Evolutionary conservation across 2,797 vertebrate species (phyloP), one percentile per base, ranked within the genome.

Genomic region (Sebastes nivosus): DNA sequence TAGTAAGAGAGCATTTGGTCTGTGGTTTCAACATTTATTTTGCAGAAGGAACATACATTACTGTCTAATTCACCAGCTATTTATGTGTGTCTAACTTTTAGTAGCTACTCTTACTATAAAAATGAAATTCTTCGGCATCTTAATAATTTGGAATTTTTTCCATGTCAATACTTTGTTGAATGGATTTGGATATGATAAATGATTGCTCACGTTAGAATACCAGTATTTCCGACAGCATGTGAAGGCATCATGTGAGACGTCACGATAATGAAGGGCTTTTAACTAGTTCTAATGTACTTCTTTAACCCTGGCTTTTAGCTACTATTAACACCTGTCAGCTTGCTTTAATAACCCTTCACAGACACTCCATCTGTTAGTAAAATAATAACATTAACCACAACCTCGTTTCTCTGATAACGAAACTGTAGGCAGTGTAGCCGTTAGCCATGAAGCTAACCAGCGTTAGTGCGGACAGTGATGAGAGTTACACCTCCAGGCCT

Each of bases 221-320:
- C 18, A 6, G 29, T 0, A 68, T 84, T 52, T 86, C 82, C 73
- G 60, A 82, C 52, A 16, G 75, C 32, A 20, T 0, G 0, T 89
- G 78, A 92, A 94, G 6, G 88, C 87, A n/a, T 32, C 90, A 24
- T 3, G 18, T 8, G 76, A 38, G 8, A 93, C 93, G 93, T 94
- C 93, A 93, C 77, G 16, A n/a, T 81, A 84, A 86, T 90, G 71
- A 88, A 72, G 58, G 84, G 77, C 65, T 80, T 89, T 87, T 87
- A 91, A 92, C 79, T 93, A 83, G 79, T 82, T 72, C 76, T 77
- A 87, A 79, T 68, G 67, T 69, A 32, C n/a, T 67, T 61, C 24
- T 80, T 79, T 75, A 72, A 77, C 32, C 5, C 3, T 1, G 2
- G 2, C 8, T 57, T 29, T 25, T 14, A 69, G 36, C 38, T 8